Percentiles rank a stretch among this genome's conserved stretches.
phyloP scores from a whole-genome alignment of 2,797 vertebrate genomes.

The Heterohyrax brucei region DNA sequence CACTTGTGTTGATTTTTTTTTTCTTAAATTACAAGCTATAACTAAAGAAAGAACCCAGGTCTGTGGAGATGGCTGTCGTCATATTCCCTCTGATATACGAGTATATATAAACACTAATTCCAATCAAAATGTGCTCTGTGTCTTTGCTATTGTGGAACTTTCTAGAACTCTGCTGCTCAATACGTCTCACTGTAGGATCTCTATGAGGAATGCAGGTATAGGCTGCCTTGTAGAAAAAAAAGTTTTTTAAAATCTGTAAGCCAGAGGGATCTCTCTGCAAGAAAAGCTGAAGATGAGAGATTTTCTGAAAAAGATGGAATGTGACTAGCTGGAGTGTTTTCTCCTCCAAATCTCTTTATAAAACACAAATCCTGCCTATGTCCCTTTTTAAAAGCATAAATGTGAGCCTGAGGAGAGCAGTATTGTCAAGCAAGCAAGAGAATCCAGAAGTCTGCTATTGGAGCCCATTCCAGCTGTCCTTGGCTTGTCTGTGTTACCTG shows the following conservation, averaged over 20 bases:
- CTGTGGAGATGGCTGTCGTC: background rate
- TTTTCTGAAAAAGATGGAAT: background rate
- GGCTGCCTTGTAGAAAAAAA: background rate
- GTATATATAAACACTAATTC: background rate
- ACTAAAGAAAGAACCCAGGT: background rate
- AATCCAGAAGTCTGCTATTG: background rate
- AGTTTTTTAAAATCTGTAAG: background rate
- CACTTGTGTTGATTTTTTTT: background rate
- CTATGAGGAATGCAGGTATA: background rate
- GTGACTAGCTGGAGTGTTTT: background rate
- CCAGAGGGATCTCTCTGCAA: background rate
- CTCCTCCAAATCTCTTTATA: conserved; percentile 18
- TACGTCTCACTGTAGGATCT: background rate
- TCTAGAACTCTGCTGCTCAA: conserved; percentile 27
- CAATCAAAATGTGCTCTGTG: background rate
- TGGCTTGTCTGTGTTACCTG: accelerated
- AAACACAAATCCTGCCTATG: background rate
- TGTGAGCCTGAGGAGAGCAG: background rate
- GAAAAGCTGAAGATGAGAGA: background rate
- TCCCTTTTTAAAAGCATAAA: background rate
- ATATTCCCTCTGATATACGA: background rate
- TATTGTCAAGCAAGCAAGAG: background rate
- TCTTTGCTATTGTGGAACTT: background rate
- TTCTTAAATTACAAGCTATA: conserved; percentile 41
- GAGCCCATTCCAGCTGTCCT: no score